phyloP scores from a whole-genome alignment of 2,797 vertebrate species.

The Numenius phaeopus region DNA sequence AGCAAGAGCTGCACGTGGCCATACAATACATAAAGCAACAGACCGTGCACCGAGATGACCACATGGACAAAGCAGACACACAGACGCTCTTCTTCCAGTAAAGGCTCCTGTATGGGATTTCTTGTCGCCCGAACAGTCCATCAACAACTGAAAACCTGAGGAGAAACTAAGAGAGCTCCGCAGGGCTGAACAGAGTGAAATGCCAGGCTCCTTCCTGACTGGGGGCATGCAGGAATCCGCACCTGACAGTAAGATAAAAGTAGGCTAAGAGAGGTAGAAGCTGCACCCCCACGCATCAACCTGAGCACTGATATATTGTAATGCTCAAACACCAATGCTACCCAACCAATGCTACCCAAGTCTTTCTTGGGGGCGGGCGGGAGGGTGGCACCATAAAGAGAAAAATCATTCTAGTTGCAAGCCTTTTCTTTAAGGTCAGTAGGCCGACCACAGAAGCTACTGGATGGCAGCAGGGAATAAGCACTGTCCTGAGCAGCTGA shows the following conservation, averaged over 20 bases:
- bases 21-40: background rate
- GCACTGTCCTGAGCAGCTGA: rapidly evolving
- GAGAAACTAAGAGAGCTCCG: background rate
- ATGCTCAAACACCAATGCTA: rapidly evolving
- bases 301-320: background rate
- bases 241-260: background rate
- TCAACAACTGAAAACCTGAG: background rate
- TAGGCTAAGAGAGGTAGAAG: background rate
- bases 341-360: background rate
- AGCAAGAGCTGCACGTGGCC: background rate
- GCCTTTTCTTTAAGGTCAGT: background rate
- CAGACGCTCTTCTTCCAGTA: background rate
- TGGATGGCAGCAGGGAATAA: background rate
- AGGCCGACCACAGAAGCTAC: background rate
- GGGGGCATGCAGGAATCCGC: background rate
- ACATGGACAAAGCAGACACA: background rate
- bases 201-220: background rate
- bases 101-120: background rate
- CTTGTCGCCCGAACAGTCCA: background rate
- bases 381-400: background rate
- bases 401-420: background rate
- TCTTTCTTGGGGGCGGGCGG: background rate
- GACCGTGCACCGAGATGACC: rapidly evolving
- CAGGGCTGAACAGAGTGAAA: background rate
- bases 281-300: background rate